Conservation (phyloP, 2,888 invertebrate genomes). For the Sarcophaga subvicina region DNA sequence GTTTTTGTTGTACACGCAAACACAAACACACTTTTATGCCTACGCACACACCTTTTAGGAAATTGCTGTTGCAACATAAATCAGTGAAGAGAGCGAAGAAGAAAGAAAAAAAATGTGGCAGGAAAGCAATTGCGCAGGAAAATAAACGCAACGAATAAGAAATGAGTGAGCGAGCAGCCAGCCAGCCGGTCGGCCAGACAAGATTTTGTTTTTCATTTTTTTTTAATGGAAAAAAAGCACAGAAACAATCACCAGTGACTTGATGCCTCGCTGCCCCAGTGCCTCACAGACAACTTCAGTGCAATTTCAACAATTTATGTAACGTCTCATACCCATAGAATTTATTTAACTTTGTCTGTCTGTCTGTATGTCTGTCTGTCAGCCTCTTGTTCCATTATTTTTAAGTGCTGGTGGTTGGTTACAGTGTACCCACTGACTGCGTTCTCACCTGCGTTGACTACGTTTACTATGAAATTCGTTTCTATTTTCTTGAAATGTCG, state of each 20-base stretch:
- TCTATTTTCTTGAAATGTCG: conserved; percentile 3
- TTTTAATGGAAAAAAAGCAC: conserved; percentile 8
- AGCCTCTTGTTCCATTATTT: conserved; percentile 20
- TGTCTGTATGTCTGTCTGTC: conserved; percentile 14
- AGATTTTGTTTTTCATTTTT: background rate
- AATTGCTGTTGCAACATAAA: conserved; percentile 63
- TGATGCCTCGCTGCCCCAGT: conserved; percentile 80
- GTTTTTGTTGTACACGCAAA: background rate
- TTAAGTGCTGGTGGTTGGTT: background rate
- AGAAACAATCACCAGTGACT: conserved; percentile 71
- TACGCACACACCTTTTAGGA: conserved; percentile 62
- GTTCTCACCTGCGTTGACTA: conserved; percentile 55
- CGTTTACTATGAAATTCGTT: conserved; percentile 11
- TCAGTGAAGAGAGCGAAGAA: conserved; percentile 31
- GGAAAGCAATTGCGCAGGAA: conserved; percentile 14
- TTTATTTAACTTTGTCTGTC: conserved; percentile 36
- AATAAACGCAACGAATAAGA: conserved; percentile 26
- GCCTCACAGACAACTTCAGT: conserved; percentile 76
- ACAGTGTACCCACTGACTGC: conserved; percentile 1
- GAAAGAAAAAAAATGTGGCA: background rate
- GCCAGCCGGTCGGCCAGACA: conserved; percentile 36
- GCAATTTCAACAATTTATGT: conserved; percentile 64
- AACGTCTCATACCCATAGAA: conserved; percentile 30
- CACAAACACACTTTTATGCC: conserved; percentile 49
- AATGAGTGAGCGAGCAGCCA: conserved; percentile 25